Conservation (phyloP, 1,140 invertebrate species). For the Choristoneura fumiferana region DNA sequence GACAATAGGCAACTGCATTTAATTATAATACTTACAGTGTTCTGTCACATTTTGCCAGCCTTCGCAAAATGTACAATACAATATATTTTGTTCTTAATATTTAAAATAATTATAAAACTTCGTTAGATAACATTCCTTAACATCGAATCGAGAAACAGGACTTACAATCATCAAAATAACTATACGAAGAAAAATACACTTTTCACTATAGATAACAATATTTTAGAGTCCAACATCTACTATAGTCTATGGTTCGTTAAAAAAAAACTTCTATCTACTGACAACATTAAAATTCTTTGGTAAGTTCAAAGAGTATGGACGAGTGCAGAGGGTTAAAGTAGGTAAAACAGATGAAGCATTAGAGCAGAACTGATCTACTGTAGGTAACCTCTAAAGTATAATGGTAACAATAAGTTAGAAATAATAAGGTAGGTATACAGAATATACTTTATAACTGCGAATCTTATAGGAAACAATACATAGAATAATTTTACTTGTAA, state of each 20-base stretch:
- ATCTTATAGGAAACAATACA: too few species aligned
- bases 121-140: slow-evolving; percentile 14
- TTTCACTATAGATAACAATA: neutral
- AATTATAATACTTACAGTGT: slow-evolving; percentile 33
- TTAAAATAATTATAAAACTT: slow-evolving; percentile 19
- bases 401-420: too few species aligned
- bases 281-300: slow-evolving; percentile 11
- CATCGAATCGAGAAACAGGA: slow-evolving; percentile 16
- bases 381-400: too few species aligned
- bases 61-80: slow-evolving; percentile 55
- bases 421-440: too few species aligned
- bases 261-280: slow-evolving; percentile 12
- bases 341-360: too few species aligned
- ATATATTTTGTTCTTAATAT: neutral
- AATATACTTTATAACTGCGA: too few species aligned
- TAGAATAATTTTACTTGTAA: too few species aligned
- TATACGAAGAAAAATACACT: neutral
- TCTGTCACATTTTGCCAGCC: slow-evolving; percentile 68
- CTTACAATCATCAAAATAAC: neutral
- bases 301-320: too few species aligned
- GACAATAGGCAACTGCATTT: slow-evolving; percentile 58
- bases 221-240: neutral
- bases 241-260: neutral
- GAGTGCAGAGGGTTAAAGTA: too few species aligned
- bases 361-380: too few species aligned